Conservation (phyloP, 2,113 vertebrate species). For the Indicator indicator region DNA sequence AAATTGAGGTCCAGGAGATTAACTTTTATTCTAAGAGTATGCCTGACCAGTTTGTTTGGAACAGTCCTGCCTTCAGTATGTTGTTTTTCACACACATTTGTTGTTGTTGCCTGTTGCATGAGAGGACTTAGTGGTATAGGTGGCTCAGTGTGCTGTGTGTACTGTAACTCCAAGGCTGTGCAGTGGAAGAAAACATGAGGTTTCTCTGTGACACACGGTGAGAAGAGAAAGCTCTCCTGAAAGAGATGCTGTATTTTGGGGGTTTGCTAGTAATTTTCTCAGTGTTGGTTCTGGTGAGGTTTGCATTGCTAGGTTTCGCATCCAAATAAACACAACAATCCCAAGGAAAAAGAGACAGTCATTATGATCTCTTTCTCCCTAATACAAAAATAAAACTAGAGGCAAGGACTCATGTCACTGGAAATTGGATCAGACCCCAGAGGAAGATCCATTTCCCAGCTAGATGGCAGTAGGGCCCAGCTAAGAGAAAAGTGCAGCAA, state of each 20-base stretch:
- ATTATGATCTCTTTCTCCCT: background rate
- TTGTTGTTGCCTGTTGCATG: background rate
- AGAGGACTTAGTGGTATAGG: background rate
- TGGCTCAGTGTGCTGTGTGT: background rate
- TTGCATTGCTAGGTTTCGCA: background rate
- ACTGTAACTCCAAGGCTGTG: background rate
- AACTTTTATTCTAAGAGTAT: background rate
- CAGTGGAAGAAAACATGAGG: background rate
- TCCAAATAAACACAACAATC: background rate
- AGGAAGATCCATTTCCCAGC: constrained; percentile 70
- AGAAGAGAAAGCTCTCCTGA: background rate
- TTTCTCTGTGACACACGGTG: background rate
- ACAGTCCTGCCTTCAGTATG: background rate
- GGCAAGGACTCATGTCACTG: constrained; percentile 8
- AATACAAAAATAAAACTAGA: background rate
- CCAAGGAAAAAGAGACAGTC: background rate
- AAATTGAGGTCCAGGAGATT: background rate
- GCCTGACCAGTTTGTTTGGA: background rate
- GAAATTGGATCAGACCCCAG: constrained; percentile 47
- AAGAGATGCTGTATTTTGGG: background rate
- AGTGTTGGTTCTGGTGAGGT: background rate
- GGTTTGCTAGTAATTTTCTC: background rate
- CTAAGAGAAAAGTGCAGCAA: constrained; percentile 35
- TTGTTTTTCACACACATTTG: background rate
- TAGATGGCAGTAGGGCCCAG: constrained; percentile 69